Base-by-base conservation (phyloP, 2,888 invertebrate genomes). In the Lithosia quadra region DNA sequence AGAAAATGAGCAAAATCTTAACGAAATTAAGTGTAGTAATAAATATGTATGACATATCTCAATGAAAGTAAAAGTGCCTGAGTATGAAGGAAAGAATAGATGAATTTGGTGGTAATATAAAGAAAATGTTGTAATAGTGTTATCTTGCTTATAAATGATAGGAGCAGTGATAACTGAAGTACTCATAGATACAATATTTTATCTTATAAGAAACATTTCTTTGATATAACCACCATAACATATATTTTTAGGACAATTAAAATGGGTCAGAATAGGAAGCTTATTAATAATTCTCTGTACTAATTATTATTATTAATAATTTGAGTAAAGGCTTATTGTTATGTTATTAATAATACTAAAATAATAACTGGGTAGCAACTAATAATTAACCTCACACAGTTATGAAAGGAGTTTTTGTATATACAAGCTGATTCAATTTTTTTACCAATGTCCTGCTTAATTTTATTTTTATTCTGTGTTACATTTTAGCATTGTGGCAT, bases 81-180 rank as follows among this genome's bases (percentile, higher is more conserved):
- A 73, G 49, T 56, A 13, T 11, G 10, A 15, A 60, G 39, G 5
- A 60, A 66, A 61, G 62, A 73, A 28, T 59, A 39, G 58, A 49
- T 58, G 76, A 80, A 66, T 68, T 80, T 76, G 10, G 4, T 78
- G 33, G 68, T 74, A 76, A 80, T 67, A 60, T 70, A 56, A 7
- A 76, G 43, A 66, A 68, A 70, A 75, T 74, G 69, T 13, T 74
- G 49, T 59, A 62, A 57, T 61, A 22, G 7, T 63, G 70, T 80
- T 78, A 80, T 80, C 78, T 71, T 74, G 67, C 71, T 77, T 60
- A 71, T 68, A 80, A 71, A 36, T 80, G 78, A 80, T 78, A 80
- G 73, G 65, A 77, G 22, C 39, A 63, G 73, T 73, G 53, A 34
- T 43, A 67, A 36, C 64, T 73, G 67, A 39, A 55, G 69, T 71